phyloP scores from a whole-genome alignment of 2,113 vertebrate genomes.

The Heterotilapia buettikoferi region DNA sequence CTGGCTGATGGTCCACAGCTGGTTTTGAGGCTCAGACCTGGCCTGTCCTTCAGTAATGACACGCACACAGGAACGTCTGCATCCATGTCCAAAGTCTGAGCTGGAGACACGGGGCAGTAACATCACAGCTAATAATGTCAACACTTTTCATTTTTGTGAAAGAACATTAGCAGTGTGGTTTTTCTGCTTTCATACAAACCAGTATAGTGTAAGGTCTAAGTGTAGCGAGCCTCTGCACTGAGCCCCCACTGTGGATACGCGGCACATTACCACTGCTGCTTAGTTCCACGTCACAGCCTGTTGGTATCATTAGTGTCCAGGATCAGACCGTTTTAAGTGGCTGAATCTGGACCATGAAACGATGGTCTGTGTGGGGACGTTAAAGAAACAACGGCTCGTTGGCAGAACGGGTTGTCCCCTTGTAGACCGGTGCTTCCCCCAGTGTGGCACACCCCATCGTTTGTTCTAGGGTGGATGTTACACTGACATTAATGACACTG shows the following conservation, averaged over 20 bases:
- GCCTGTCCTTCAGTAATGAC: not conserved
- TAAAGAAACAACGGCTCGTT: fast-evolving
- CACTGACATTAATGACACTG: not conserved
- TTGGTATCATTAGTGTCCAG: not conserved
- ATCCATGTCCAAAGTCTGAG: not conserved
- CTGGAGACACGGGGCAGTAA: not conserved
- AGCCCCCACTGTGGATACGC: not conserved
- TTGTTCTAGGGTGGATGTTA: not conserved
- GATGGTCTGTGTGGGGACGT: not conserved
- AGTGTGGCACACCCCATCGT: not conserved
- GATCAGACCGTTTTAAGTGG: not conserved
- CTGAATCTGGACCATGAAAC: not conserved
- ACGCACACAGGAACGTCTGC: not conserved
- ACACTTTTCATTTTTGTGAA: not conserved
- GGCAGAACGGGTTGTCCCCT: not conserved
- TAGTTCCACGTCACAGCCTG: not conserved
- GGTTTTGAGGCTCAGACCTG: not conserved
- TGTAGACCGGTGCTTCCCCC: not conserved
- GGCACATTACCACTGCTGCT: not conserved
- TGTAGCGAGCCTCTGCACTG: not conserved
- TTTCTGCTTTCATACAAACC: not conserved
- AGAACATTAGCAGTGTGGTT: not conserved
- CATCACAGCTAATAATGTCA: not conserved
- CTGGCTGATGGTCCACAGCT: not conserved
- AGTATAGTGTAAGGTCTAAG: not conserved